Conservation (phyloP, 2,888 invertebrate genomes). For the Lissonota sp. region DNA sequence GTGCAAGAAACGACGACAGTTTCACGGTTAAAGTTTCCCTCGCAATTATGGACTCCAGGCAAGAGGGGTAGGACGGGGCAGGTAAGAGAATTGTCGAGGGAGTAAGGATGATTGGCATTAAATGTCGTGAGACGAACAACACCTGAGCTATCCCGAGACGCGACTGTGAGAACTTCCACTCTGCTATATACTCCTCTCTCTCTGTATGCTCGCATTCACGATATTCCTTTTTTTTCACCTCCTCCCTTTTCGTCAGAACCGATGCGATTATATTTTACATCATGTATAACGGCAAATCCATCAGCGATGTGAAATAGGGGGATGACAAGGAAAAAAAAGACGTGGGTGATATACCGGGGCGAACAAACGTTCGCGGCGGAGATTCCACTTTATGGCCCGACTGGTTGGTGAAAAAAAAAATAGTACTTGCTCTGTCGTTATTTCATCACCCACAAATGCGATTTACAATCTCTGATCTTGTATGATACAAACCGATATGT, state of each 20-base stretch:
- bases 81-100: background rate
- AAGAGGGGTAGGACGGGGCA: background rate
- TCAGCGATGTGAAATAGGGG: background rate
- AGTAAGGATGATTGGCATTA: constrained; percentile 54
- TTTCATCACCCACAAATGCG: too few relatives aligned
- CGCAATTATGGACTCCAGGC: constrained; percentile 7
- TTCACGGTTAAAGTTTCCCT: constrained; percentile 33
- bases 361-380: constrained; percentile 27
- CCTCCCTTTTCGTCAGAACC: background rate
- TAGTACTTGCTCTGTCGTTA: too few relatives aligned
- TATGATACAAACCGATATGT: too few relatives aligned
- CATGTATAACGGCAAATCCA: constrained; percentile 1
- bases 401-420: too few relatives aligned
- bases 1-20: constrained; percentile 17
- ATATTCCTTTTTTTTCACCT: background rate
- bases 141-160: constrained; percentile 31
- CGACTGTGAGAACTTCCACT: constrained; percentile 1
- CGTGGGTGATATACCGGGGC: constrained; percentile 2
- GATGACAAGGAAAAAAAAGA: constrained; percentile 1
- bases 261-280: constrained; percentile 35
- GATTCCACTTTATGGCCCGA: constrained; percentile 20
- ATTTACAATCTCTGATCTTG: too few relatives aligned
- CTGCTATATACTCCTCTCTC: background rate
- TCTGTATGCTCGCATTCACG: constrained; percentile 12
- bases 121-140: constrained; percentile 51